These are phyloP conservation scores for Menidia menidia DNA, from an alignment of 2,797 vertebrate species.

Conservation along the genomic window DNA sequence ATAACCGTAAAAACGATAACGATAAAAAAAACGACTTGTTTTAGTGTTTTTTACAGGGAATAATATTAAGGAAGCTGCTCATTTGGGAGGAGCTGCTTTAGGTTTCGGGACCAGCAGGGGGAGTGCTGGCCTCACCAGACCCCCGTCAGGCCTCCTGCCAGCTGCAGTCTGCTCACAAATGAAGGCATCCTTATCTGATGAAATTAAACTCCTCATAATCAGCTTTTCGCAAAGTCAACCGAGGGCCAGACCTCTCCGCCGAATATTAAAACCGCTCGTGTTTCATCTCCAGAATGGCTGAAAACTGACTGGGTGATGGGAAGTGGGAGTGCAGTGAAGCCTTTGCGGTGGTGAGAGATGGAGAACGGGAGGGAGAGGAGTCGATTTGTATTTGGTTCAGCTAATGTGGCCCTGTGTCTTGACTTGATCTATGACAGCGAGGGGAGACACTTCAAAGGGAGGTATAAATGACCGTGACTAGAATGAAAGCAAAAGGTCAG, in stretches of 20 bases:
- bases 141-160: constrained; percentile 26
- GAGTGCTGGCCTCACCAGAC: constrained; percentile 52
- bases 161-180: constrained; percentile 44
- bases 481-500: constrained; percentile 66
- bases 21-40: not conserved
- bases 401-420: constrained; percentile 41
- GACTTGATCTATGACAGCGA: constrained; percentile 50
- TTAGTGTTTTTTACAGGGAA: not conserved
- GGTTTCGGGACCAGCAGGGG: constrained; percentile 63
- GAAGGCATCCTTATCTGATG: constrained; percentile 67
- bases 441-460: constrained; percentile 69
- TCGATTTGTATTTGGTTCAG: constrained; percentile 47
- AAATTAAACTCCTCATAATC: constrained; percentile 73
- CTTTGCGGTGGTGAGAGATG: constrained; percentile 11
- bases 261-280: constrained; percentile 50
- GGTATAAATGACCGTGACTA: constrained; percentile 57
- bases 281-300: constrained; percentile 31
- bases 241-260: constrained; percentile 48
- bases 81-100: not conserved
- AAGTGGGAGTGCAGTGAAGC: not conserved
- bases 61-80: not conserved
- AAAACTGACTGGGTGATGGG: constrained; percentile 8
- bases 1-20: not conserved
- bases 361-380: not conserved
- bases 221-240: constrained; percentile 68